Conservation (phyloP, 2,888 invertebrate genomes). For the Nephrotoma guestfalica region DNA sequence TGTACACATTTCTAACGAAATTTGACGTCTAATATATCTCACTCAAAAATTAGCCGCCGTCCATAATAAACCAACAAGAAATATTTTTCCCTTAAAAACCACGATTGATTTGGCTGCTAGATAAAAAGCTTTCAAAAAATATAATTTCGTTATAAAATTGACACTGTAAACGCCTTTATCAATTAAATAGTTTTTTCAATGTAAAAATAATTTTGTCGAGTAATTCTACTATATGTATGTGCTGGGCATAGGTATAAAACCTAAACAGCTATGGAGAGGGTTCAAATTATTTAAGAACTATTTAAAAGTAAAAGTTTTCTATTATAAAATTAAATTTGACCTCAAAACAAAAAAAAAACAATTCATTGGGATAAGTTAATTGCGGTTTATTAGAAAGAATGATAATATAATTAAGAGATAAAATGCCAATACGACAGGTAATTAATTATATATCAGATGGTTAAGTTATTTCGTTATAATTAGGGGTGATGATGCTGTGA, state of each 20-base stretch:
- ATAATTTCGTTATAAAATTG: neutral
- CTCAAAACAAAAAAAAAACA: neutral
- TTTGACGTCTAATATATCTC: neutral
- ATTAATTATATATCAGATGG: neutral
- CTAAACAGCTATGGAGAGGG: neutral
- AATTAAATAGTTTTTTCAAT: neutral
- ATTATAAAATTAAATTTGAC: neutral
- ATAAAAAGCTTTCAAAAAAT: neutral
- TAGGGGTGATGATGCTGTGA: neutral
- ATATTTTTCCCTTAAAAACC: neutral
- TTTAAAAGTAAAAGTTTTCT: neutral
- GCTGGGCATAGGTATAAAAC: neutral
- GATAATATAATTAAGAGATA: neutral
- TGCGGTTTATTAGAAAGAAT: neutral
- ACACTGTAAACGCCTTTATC: neutral
- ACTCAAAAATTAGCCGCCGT: neutral
- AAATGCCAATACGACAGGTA: neutral
- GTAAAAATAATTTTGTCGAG: neutral
- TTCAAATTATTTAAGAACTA: neutral
- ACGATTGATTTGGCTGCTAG: neutral
- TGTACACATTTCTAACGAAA: neutral
- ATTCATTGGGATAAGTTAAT: neutral
- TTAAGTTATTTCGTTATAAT: neutral
- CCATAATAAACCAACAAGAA: neutral
- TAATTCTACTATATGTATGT: neutral